Evolutionary conservation across 2,888 invertebrate species (phyloP).

Genomic region (Fissipunctia ypsillon): DNA sequence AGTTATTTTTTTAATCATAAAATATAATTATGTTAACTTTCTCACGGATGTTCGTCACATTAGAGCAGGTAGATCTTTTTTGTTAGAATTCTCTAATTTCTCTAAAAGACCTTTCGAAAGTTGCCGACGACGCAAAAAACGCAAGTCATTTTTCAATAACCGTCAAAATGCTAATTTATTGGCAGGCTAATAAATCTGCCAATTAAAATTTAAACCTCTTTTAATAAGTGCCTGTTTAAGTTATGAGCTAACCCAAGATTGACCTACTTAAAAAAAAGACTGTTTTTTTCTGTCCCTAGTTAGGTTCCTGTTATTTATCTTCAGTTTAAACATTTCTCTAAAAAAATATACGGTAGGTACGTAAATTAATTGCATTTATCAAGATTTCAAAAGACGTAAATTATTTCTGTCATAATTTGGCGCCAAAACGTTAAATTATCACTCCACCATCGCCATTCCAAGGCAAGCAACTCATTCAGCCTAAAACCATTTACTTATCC

Average conservation of each 20-base stretch:
- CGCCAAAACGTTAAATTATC: slow-evolving; percentile 38
- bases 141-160: slow-evolving; percentile 8
- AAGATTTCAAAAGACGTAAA: not conserved
- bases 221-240: not conserved
- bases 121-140: slow-evolving; percentile 38
- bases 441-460: not conserved
- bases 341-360: not conserved
- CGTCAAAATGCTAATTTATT: slow-evolving; percentile 36
- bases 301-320: not conserved
- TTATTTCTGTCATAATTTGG: slow-evolving; percentile 24
- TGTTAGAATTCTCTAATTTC: slow-evolving; percentile 2
- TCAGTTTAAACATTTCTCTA: not conserved
- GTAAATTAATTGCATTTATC: not conserved
- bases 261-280: not conserved
- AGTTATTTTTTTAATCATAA: not conserved
- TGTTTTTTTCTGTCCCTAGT: not conserved
- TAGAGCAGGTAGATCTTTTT: slow-evolving; percentile 48
- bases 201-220: slow-evolving; percentile 15
- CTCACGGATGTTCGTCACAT: slow-evolving; percentile 47
- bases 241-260: not conserved
- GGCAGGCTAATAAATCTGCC: slow-evolving; percentile 25
- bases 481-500: slow-evolving; percentile 32
- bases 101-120: slow-evolving; percentile 9
- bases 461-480: slow-evolving; percentile 21
- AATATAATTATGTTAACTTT: slow-evolving; percentile 1